phyloP scores from a whole-genome alignment of 2,888 invertebrate genomes.

The Scaptomyza caliginosa region DNA sequence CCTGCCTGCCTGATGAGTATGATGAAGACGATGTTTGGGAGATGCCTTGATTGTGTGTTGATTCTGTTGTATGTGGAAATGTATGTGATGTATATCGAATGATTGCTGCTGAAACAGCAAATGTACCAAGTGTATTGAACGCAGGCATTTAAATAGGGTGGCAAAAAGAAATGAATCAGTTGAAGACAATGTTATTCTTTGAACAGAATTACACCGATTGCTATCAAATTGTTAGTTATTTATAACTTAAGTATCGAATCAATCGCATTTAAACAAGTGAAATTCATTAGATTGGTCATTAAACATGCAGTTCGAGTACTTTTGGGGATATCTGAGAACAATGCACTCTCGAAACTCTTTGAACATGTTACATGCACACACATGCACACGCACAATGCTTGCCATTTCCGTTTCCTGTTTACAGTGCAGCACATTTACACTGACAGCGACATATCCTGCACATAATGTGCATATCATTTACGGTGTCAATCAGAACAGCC shows the following conservation, averaged over 20 bases:
- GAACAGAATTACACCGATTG: not conserved
- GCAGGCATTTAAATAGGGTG: slow-evolving; percentile 11
- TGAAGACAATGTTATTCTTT: not conserved
- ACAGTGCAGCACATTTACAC: slow-evolving; percentile 17
- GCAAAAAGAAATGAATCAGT: slow-evolving; percentile 18
- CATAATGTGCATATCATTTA: slow-evolving; percentile 76
- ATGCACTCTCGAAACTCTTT: slow-evolving; percentile 26
- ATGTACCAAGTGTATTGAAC: slow-evolving; percentile 36
- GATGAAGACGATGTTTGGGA: slow-evolving; percentile 32
- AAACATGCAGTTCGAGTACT: slow-evolving; percentile 34
- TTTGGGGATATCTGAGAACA: slow-evolving; percentile 37
- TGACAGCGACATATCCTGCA: slow-evolving; percentile 68
- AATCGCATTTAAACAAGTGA: slow-evolving; percentile 24
- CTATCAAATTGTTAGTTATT: not conserved
- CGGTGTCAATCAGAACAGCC: slow-evolving; percentile 68
- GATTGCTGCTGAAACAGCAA: slow-evolving; percentile 61
- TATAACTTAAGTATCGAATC: not conserved
- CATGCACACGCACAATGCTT: slow-evolving; percentile 59
- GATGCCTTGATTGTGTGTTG: slow-evolving; percentile 28
- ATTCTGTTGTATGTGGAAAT: slow-evolving; percentile 2
- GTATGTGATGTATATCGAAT: slow-evolving; percentile 15
- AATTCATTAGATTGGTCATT: slow-evolving; percentile 47
- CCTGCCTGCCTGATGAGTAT: slow-evolving; percentile 26
- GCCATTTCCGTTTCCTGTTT: slow-evolving; percentile 78
- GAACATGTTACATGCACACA: slow-evolving; percentile 17